Percentiles rank a stretch among this genome's conserved stretches.
These are phyloP conservation scores for Saguinus midas DNA, from an alignment of 2,113 vertebrate species.

Conservation along the genomic window DNA sequence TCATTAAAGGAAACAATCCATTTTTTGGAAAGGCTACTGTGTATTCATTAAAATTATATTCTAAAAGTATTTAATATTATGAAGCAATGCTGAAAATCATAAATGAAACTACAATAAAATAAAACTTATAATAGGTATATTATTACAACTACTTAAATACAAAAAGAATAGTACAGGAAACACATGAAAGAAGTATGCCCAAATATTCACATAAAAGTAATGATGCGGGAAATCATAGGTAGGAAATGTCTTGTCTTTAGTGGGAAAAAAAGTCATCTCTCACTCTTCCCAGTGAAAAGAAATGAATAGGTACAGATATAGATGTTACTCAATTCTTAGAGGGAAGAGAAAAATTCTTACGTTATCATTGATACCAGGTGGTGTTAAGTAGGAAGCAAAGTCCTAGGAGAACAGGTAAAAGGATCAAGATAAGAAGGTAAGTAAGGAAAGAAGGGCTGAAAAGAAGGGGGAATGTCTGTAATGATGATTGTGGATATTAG, in stretches of 20 bases:
- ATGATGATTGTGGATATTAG: neutral
- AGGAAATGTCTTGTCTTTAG: neutral
- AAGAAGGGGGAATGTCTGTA: neutral
- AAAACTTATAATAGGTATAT: neutral
- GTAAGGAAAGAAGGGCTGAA: neutral
- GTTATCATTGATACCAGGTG: neutral
- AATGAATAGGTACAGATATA: neutral
- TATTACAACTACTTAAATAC: neutral
- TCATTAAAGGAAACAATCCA: neutral
- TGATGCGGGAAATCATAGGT: neutral
- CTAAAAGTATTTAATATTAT: constrained; percentile 1
- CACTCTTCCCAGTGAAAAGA: neutral
- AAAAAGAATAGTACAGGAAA: neutral
- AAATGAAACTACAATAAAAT: neutral
- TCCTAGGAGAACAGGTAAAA: neutral
- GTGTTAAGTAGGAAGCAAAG: neutral
- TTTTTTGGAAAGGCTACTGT: neutral
- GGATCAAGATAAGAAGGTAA: neutral
- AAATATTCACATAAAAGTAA: neutral
- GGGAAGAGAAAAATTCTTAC: neutral
- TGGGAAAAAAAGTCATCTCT: neutral
- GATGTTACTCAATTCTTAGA: neutral
- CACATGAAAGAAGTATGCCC: neutral
- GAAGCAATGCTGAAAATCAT: neutral
- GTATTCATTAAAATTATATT: neutral